Base-by-base conservation (phyloP, 1,140 invertebrate species). In the Vanessa tameamea region DNA sequence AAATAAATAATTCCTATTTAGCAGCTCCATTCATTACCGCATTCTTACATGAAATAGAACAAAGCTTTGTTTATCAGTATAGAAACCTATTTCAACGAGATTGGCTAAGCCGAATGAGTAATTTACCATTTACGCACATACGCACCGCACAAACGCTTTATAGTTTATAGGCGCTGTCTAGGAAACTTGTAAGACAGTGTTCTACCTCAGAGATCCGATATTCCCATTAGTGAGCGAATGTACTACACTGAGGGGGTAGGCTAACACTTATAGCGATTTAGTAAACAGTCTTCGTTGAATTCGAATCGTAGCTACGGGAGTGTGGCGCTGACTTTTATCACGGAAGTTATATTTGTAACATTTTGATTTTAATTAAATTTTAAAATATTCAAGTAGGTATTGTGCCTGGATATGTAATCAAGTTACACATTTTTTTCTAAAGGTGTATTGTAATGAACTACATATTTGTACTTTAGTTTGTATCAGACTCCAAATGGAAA, bases 171-270 rank as follows among this genome's bases (percentile, higher is more conserved):
- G 37, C 31, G 71, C 73, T 79, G 75, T 75, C 57, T 61, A 68
- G 51, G 70, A 68, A 72, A 78, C 76, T 72, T 76, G 74, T 80
- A 76, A 67, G 72, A 69, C 70, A 75, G 77, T 82, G 81, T 82
- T 80, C 71, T 69, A 74, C 75, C 73, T 61, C 37, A 66, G 79
- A 69, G 77, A 84, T 80, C 82, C 80, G 79, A 84, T 79, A 84
- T 82, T 82, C 78, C 82, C 82, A 84, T 84, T 84, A 84, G 80
- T 72, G 75, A 78, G 72, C 76, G 79, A 69, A 74, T 84, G 80
- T 82, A 78, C 69, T 77, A 78, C 73, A 78, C 51, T 61, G 77
- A 79, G 73, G 74, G 74, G 73, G 78, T 81, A 79, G 73, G 76
- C 71, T 73, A 64, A 78, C 77, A 76, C 71, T 73, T 72, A 76